A percentile compares a stretch with the other conserved stretches of the same genome.
Evolutionary conservation across 2,888 invertebrate species (phyloP).

Genomic region (Cephonodes hylas): DNA sequence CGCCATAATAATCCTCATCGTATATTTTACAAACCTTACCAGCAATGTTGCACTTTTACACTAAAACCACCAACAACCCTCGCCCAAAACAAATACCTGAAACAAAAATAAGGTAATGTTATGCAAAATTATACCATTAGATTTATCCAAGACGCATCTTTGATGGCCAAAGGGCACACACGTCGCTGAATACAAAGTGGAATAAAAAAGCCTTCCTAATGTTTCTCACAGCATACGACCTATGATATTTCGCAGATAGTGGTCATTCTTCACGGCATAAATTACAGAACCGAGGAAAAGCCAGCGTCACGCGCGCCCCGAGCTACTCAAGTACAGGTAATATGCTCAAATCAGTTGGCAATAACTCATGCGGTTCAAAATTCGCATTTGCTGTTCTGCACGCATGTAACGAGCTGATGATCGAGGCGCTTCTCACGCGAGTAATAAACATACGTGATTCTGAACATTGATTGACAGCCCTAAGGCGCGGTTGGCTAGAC

Average conservation of each 20-base stretch:
- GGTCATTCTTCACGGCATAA: constrained; percentile 55
- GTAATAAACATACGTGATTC: constrained; percentile 15
- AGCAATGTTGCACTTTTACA: not conserved
- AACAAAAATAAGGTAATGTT: constrained; percentile 4
- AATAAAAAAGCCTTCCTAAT: constrained; percentile 16
- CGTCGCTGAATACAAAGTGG: constrained; percentile 12
- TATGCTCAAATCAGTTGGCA: constrained; percentile 46
- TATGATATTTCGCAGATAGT: constrained; percentile 41
- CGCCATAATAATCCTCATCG: no score
- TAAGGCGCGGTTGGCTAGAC: no score
- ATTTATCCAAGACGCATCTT: not conserved
- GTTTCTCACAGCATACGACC: constrained; percentile 35
- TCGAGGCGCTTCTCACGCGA: constrained; percentile 55
- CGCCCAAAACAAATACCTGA: not conserved
- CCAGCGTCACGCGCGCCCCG: constrained; percentile 49
- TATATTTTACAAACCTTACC: not conserved
- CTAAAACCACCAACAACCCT: not conserved
- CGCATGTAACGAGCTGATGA: constrained; percentile 48
- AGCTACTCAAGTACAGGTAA: constrained; percentile 52
- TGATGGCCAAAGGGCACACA: constrained; percentile 5
- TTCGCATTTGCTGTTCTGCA: constrained; percentile 50
- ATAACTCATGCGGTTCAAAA: constrained; percentile 46
- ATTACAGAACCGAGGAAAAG: constrained; percentile 49
- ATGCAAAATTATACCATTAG: constrained; percentile 12
- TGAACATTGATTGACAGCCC: no score